A percentile compares a stretch with the other conserved stretches of the same genome.
Conservation (phyloP, 35 echinoderm and acorn worm species). For the Apostichopus californicus region DNA sequence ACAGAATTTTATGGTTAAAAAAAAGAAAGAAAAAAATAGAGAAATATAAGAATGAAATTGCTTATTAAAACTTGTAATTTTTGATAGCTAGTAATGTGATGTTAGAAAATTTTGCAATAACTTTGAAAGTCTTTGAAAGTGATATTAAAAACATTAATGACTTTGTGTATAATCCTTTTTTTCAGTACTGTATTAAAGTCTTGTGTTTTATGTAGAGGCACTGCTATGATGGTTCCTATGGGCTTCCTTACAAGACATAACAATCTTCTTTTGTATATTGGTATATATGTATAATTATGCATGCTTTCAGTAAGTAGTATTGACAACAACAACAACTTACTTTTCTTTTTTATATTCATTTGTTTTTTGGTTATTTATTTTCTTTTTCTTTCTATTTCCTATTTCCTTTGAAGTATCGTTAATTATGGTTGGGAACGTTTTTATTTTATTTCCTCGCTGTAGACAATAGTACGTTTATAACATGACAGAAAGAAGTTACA, state of each 20-base stretch:
- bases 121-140: conserved; percentile 4
- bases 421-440: too few relatives aligned
- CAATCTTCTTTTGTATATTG: conserved; percentile 31
- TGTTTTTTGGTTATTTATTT: neutral
- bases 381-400: neutral
- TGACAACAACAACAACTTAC: too few relatives aligned
- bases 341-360: neutral
- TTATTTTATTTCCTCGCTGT: too few relatives aligned
- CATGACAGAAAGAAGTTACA: too few relatives aligned
- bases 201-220: conserved; percentile 26
- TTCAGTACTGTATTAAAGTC: conserved; percentile 36
- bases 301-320: neutral
- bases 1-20: too few relatives aligned
- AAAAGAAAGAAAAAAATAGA: too few relatives aligned
- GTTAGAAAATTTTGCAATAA: neutral
- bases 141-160: conserved; percentile 8
- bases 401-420: neutral
- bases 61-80: too few relatives aligned
- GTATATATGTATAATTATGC: conserved; percentile 48
- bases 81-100: too few relatives aligned
- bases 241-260: conserved; percentile 44
- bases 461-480: too few relatives aligned
- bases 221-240: conserved; percentile 24
- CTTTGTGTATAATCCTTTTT: neutral
- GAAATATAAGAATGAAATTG: too few relatives aligned